Conservation (phyloP, 2,888 invertebrate species). For the Morinoia aosen region DNA sequence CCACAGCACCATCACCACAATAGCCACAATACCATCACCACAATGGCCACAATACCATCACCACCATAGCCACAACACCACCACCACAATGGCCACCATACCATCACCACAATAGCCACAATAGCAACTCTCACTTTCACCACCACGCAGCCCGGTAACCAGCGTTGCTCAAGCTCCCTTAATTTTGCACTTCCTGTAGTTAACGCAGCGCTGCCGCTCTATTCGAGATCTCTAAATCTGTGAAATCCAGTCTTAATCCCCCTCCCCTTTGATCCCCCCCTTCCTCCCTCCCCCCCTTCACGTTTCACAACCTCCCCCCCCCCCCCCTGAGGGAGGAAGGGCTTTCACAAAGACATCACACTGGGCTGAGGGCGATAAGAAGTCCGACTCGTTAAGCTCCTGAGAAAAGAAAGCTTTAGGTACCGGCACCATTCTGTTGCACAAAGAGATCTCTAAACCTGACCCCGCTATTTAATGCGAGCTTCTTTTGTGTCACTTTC, state of each 20-base stretch:
- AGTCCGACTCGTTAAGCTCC: conserved; percentile 34
- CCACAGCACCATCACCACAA: no score
- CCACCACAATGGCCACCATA: no score
- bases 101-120: neutral
- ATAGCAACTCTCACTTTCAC: neutral
- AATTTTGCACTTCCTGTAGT: neutral
- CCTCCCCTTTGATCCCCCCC: neutral
- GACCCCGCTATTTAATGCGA: neutral
- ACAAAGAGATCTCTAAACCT: neutral
- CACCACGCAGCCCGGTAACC: neutral
- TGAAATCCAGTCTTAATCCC: neutral
- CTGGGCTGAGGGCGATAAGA: conserved; percentile 19
- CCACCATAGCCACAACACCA: no score
- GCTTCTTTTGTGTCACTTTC: neutral
- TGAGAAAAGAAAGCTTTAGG: conserved; percentile 39
- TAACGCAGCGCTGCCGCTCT: neutral
- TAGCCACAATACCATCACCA: no score
- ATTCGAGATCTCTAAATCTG: neutral
- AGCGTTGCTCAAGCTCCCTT: neutral
- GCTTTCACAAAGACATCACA: neutral
- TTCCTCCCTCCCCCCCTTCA: neutral
- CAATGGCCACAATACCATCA: no score
- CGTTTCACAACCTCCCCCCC: neutral
- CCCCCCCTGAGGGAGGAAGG: neutral
- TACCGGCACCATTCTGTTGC: neutral